Percentiles rank a stretch among this genome's conserved stretches.
phyloP scores from a whole-genome alignment of 37 sponge, comb jelly and placozoan genomes.

The Bolinopsis microptera region DNA sequence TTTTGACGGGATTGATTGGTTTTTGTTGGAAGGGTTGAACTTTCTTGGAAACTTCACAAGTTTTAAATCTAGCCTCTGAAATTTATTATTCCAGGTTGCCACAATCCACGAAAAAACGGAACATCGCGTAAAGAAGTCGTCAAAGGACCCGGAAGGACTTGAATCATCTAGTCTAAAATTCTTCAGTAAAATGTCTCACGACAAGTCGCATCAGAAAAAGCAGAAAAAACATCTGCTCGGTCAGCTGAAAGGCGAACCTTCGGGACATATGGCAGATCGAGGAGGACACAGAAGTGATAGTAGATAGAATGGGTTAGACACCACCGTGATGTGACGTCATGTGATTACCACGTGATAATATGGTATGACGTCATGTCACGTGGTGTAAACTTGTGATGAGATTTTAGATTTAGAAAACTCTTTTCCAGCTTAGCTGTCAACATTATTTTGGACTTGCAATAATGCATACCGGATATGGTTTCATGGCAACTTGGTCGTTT shows the following conservation, averaged over 20 bases:
- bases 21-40: too few relatives aligned
- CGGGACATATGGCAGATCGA: background rate
- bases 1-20: too few relatives aligned
- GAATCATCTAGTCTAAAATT: constrained; percentile 21
- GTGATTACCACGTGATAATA: too few relatives aligned
- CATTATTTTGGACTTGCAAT: too few relatives aligned
- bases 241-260: background rate
- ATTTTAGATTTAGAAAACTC: too few relatives aligned
- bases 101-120: constrained; percentile 18
- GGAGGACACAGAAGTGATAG: background rate
- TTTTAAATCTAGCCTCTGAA: too few relatives aligned
- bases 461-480: too few relatives aligned
- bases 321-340: background rate
- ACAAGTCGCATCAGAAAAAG: background rate
- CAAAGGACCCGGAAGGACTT: constrained; percentile 4
- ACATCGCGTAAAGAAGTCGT: background rate
- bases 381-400: too few relatives aligned
- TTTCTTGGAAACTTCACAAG: too few relatives aligned
- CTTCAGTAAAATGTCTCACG: background rate
- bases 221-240: background rate
- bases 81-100: constrained; percentile 17
- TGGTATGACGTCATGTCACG: background rate
- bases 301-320: background rate
- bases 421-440: too few relatives aligned
- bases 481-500: too few relatives aligned